Percentiles rank a stretch among this genome's conserved stretches.
Conservation (phyloP, 1,140 invertebrate genomes). For the Listronotus bonariensis region DNA sequence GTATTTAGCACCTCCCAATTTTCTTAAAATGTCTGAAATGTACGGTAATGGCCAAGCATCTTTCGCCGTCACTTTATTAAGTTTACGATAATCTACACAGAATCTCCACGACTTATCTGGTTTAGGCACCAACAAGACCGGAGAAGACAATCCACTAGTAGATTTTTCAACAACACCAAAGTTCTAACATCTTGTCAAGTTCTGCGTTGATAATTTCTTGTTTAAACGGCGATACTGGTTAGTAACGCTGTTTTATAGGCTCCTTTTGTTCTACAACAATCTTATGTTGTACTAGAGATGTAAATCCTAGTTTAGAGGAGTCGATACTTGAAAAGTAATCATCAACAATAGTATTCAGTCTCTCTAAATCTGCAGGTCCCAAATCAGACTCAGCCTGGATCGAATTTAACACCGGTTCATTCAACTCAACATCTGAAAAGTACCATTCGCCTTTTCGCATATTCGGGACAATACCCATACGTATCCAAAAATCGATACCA, state of each 20-base stretch:
- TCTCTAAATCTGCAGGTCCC: neutral
- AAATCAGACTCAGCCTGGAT: neutral
- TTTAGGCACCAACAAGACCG: conserved; percentile 40
- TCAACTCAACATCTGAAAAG: neutral
- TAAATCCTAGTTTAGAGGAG: neutral
- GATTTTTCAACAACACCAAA: conserved; percentile 28
- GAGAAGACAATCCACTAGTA: conserved; percentile 40
- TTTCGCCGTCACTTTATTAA: too few species aligned
- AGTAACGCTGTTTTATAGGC: conserved; percentile 42
- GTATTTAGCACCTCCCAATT: neutral
- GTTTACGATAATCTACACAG: too few species aligned
- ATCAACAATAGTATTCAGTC: neutral
- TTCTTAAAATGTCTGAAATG: too few species aligned
- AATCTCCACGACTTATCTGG: too few species aligned
- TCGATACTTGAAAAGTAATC: neutral
- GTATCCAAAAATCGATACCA: conserved; percentile 1
- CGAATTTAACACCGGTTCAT: neutral
- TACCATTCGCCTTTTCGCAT: conserved; percentile 2
- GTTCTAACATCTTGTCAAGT: conserved; percentile 43
- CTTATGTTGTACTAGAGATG: conserved; percentile 2
- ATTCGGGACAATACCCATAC: conserved; percentile 1
- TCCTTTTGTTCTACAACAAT: neutral
- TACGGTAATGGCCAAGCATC: too few species aligned
- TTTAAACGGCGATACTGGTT: conserved; percentile 41
- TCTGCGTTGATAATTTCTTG: conserved; percentile 37